Evolutionary conservation across 2,113 vertebrate genomes (phyloP).

Genomic region (Poicephalus meyeri): DNA sequence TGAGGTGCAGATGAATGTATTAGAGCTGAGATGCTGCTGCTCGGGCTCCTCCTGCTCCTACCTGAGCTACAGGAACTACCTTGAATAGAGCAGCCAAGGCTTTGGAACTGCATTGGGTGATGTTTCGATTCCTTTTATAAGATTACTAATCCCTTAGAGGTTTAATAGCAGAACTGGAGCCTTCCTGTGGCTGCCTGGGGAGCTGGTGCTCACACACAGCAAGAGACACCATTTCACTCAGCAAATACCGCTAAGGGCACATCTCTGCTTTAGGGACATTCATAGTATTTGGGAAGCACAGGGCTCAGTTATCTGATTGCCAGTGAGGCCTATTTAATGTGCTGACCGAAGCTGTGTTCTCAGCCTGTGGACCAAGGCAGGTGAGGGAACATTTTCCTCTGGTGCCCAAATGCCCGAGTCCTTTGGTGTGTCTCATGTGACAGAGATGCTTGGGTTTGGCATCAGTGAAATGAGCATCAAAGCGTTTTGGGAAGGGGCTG

Average conservation of each 20-base stretch:
- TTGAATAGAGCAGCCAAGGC: neutral
- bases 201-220: neutral
- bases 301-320: neutral
- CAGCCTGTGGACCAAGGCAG: fast-evolving
- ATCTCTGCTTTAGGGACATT: neutral
- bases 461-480: fast-evolving
- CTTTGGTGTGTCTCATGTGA: neutral
- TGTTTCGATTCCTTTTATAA: neutral
- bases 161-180: neutral
- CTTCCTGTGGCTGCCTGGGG: neutral
- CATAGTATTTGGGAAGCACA: fast-evolving
- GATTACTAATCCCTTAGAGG: neutral
- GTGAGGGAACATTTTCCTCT: neutral
- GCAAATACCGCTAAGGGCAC: neutral
- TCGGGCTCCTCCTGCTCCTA: neutral
- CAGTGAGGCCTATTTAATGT: neutral
- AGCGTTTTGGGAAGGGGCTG: fast-evolving
- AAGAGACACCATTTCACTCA: neutral
- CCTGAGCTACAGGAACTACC: neutral
- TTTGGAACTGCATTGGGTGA: neutral
- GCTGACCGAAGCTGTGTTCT: neutral
- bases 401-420: fast-evolving
- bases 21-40: neutral
- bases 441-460: neutral
- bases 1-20: neutral